Base-by-base conservation (phyloP, 1,140 invertebrate species). In the Papilio polytes region DNA sequence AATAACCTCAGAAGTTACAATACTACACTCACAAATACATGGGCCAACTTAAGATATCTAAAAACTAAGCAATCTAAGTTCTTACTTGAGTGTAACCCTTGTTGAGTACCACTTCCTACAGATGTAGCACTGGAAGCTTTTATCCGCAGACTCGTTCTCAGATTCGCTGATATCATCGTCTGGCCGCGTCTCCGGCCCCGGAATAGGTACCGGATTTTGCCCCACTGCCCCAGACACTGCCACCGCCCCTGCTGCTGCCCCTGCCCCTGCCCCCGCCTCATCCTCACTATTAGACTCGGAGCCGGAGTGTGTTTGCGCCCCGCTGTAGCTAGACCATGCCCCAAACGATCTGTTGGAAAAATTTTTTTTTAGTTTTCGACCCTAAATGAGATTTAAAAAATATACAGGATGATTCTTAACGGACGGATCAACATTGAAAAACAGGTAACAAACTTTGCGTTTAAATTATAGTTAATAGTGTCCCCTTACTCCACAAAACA, bases 61-160 rank as follows among this genome's bases (percentile, higher is more conserved):
- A 36, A 36, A 36, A 36, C 36, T 36, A 36, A 36, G 36, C 4
- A 36, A 36, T 36, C 36, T 6, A 36, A 36, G 1, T 36, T 36
- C 92, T 90, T 78, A 95, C 94, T 94, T 95, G 26, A 95, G 85
- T 7, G 94, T 95, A 10, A 95, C 94, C 12, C 89, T 86, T 0
- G 94, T 94, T 4, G 93, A 94, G 78, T 95, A 95, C 94, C 94
- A 95, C 89, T 95, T 95, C 56, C 84, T 74, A 79, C 94, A 95
- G 8, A 93, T 87, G 80, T 94, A 91, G 78, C 94, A 95, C 80
- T 95, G 94, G 88, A 94, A 95, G 80, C 92, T 94, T 82, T 95
- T 95, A 82, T 95, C 94, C 0, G 92, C 85, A 2, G 90, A 92
- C 80, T 95, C 94, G 84, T 94, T 94, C 1, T 94, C 94, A 2